A percentile compares a stretch with the other conserved stretches of the same genome.
phyloP scores from a whole-genome alignment of 2,113 vertebrate genomes.

The Anarrhichthys ocellatus region DNA sequence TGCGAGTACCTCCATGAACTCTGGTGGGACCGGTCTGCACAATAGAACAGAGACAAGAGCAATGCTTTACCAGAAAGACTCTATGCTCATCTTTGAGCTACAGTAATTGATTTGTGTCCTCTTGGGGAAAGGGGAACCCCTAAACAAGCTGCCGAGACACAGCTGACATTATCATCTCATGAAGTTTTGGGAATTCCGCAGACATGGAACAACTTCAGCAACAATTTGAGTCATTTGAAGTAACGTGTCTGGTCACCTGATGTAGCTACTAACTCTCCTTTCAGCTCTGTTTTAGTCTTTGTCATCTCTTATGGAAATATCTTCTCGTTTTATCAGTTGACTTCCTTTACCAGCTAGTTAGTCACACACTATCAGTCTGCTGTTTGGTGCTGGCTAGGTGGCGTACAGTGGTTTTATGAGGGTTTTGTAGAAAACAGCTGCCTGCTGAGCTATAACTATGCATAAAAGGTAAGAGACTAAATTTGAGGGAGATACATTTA shows the following conservation, averaged over 20 bases:
- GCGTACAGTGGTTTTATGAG: too few relatives aligned
- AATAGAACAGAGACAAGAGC: constrained; percentile 19
- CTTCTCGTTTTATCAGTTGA: background rate
- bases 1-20: constrained; percentile 41
- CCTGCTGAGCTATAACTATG: background rate
- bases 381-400: background rate
- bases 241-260: background rate
- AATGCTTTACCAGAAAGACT: background rate
- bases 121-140: background rate
- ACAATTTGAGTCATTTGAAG: background rate
- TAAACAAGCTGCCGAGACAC: background rate
- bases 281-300: background rate
- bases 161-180: background rate
- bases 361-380: background rate
- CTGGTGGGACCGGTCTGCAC: constrained; percentile 27
- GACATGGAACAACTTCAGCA: background rate
- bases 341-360: background rate
- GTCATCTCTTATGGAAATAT: background rate
- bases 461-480: background rate
- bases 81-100: background rate
- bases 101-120: constrained; percentile 5
- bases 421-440: background rate
- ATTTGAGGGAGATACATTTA: background rate
- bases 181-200: background rate
- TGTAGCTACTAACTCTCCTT: background rate